Percentiles rank a stretch among this genome's conserved stretches.
Conservation (phyloP, 2,113 vertebrate genomes). For the Camelus bactrianus region DNA sequence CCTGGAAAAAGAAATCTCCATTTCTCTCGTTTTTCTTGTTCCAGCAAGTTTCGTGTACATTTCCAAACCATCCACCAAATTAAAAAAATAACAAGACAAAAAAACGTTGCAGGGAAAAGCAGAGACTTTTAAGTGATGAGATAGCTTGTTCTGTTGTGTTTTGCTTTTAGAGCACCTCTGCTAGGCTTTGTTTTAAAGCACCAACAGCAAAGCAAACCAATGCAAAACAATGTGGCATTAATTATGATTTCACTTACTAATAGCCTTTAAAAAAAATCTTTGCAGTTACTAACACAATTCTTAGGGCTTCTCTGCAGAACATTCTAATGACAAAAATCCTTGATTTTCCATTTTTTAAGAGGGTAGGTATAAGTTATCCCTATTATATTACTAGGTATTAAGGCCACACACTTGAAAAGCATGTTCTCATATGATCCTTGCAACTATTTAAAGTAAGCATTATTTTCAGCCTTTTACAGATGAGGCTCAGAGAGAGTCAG, state of each 20-base stretch:
- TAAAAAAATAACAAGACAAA: constrained; percentile 23
- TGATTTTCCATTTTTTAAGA: constrained; percentile 54
- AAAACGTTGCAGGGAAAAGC: neutral
- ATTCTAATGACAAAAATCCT: neutral
- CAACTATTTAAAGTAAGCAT: neutral
- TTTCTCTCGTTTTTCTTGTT: constrained; percentile 30
- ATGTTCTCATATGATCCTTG: constrained; percentile 7
- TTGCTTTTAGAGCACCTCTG: constrained; percentile 8
- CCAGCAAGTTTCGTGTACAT: constrained; percentile 1
- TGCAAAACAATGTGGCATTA: neutral
- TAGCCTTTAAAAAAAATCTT: neutral
- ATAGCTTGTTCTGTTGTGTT: neutral
- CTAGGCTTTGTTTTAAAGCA: constrained; percentile 34
- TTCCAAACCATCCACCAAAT: constrained; percentile 6
- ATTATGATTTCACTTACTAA: neutral
- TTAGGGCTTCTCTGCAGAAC: neutral
- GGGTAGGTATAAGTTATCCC: neutral
- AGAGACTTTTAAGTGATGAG: neutral
- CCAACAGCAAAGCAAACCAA: neutral
- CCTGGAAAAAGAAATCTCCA: constrained; percentile 19
- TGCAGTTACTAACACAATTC: neutral
- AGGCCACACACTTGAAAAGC: neutral
- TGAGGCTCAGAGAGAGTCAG: neutral
- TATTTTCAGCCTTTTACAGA: neutral
- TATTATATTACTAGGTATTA: neutral